Evolutionary conservation across 2,888 invertebrate species (phyloP).

Genomic region (Caenorhabditis sp.): DNA sequence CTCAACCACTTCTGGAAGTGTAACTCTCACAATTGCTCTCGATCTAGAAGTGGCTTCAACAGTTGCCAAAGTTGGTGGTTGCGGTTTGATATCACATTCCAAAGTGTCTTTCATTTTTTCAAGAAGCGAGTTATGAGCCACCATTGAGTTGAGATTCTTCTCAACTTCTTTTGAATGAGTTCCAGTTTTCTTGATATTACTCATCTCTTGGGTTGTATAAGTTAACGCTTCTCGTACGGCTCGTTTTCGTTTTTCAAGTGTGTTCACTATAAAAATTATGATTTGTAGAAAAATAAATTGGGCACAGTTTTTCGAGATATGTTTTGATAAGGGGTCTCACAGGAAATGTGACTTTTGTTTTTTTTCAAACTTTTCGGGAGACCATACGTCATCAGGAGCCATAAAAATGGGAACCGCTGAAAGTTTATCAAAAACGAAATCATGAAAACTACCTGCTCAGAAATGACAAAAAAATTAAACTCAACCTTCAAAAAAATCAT

Average conservation of each 20-base stretch:
- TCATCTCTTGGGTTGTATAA: constrained; percentile 25
- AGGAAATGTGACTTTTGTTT: too few species aligned
- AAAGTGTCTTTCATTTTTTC: constrained; percentile 77
- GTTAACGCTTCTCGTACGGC: constrained; percentile 43
- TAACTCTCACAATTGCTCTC: constrained; percentile 30
- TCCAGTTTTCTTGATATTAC: constrained; percentile 24
- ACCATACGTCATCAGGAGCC: too few species aligned
- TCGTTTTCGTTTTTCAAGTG: constrained; percentile 37
- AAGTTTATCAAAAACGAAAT: too few species aligned
- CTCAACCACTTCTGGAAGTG: constrained; percentile 20
- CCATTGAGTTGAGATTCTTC: constrained; percentile 80
- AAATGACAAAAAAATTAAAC: too few species aligned
- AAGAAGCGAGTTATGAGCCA: constrained; percentile 82
- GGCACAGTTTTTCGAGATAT: too few species aligned
- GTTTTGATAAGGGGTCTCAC: too few species aligned
- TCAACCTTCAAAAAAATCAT: too few species aligned
- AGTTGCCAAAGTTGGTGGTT: background rate
- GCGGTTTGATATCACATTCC: background rate
- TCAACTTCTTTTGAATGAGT: constrained; percentile 72
- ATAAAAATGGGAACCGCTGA: too few species aligned
- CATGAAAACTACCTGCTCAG: too few species aligned
- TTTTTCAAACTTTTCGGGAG: too few species aligned
- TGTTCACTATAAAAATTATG: constrained; percentile 43
- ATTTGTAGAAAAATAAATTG: too few species aligned
- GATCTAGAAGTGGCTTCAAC: constrained; percentile 45